Evolutionary conservation across 2,797 vertebrate species (phyloP).

Genomic region (Vultur gryphus): DNA sequence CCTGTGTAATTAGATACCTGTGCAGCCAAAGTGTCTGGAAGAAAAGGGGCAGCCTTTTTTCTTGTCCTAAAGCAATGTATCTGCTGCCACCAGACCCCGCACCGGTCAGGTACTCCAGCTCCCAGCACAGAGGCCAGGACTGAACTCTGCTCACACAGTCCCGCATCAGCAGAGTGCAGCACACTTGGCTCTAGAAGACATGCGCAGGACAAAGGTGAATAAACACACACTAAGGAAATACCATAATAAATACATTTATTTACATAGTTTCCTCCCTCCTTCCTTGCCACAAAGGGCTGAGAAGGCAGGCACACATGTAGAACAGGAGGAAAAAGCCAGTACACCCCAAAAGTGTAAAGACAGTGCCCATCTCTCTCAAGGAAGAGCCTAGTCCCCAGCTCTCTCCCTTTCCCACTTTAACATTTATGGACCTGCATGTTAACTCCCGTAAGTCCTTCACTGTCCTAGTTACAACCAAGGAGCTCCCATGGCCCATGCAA

Average conservation of each 20-base stretch:
- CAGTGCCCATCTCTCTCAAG: not conserved
- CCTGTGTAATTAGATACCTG: not conserved
- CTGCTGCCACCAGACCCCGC: not conserved
- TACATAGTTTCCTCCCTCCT: not conserved
- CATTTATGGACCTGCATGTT: accelerated
- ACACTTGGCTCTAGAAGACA: not conserved
- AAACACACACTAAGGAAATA: not conserved
- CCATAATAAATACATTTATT: not conserved
- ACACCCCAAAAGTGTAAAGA: not conserved
- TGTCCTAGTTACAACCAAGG: not conserved
- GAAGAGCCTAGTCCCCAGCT: not conserved
- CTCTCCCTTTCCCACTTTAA: not conserved
- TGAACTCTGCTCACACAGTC: not conserved
- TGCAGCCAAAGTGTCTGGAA: not conserved
- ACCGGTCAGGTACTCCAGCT: not conserved
- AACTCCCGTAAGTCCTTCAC: not conserved
- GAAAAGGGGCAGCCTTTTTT: not conserved
- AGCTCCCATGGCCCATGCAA: not conserved
- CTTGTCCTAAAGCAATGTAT: not conserved
- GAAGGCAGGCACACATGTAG: not conserved
- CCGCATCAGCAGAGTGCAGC: not conserved
- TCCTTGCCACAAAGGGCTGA: not conserved
- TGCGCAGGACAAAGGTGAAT: not conserved
- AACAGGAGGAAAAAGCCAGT: not conserved
- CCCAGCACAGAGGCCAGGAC: not conserved